These are phyloP conservation scores for Phrixothrix hirtus DNA, from an alignment of 2,888 invertebrate species.

Conservation along the genomic window DNA sequence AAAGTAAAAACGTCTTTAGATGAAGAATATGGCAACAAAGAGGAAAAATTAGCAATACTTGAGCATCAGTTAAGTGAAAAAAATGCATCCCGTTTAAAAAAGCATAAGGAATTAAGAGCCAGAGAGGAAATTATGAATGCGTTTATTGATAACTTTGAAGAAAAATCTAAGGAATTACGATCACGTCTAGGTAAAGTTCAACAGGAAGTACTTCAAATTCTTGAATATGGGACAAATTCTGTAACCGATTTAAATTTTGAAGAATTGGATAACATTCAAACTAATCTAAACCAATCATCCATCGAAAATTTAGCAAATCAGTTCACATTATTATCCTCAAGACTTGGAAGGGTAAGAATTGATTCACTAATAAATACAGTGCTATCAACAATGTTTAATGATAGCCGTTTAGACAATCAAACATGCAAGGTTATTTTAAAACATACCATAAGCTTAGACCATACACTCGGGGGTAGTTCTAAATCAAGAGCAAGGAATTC, in stretches of 20 bases:
- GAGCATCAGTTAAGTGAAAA: constrained; percentile 40
- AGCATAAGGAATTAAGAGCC: constrained; percentile 40
- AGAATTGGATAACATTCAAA: constrained; percentile 34
- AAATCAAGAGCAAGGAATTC: too few species aligned
- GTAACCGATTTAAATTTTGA: constrained; percentile 35
- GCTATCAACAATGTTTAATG: too few species aligned
- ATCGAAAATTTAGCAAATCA: constrained; percentile 12
- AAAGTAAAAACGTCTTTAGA: constrained; percentile 38
- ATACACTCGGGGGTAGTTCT: too few species aligned
- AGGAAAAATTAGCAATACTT: constrained; percentile 34
- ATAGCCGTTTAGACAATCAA: too few species aligned
- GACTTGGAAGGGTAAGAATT: constrained; percentile 20
- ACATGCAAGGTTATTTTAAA: too few species aligned
- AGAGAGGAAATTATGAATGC: constrained; percentile 39
- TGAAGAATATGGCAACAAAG: constrained; percentile 35
- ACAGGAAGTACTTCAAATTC: constrained; percentile 26
- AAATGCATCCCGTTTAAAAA: constrained; percentile 40
- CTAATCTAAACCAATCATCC: constrained; percentile 25
- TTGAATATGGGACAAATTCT: constrained; percentile 34
- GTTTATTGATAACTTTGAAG: constrained; percentile 20
- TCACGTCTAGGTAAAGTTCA: constrained; percentile 17
- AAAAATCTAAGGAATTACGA: constrained; percentile 15
- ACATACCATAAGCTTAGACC: too few species aligned
- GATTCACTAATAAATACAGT: too few species aligned
- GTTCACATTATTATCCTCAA: constrained; percentile 4